Conservation (phyloP, 2,797 vertebrate genomes). For the Tragopan temminckii region DNA sequence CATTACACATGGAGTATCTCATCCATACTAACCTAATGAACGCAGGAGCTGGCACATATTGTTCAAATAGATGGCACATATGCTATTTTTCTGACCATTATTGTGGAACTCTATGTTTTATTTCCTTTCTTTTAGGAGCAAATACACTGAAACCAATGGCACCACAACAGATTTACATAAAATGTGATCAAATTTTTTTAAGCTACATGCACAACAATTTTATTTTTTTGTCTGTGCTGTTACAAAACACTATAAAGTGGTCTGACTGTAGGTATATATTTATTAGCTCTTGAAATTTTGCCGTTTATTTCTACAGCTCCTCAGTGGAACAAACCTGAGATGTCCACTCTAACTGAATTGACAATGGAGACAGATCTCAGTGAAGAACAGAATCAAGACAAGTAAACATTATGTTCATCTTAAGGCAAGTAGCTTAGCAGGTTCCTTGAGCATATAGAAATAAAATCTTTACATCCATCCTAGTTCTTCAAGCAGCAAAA, state of each 20-base stretch:
- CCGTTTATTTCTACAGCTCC: slow-evolving; percentile 59
- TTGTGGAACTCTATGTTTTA: background rate
- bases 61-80: background rate
- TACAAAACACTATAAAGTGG: background rate
- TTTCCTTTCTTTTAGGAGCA: background rate
- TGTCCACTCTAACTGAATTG: slow-evolving; percentile 17
- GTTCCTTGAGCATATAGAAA: background rate
- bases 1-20: background rate
- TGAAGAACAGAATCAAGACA: background rate
- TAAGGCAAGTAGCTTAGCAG: background rate
- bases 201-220: background rate
- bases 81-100: background rate
- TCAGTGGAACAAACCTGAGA: slow-evolving; percentile 62
- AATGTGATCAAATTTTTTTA: background rate
- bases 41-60: background rate
- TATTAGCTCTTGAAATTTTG: background rate
- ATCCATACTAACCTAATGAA: background rate
- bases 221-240: background rate
- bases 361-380: background rate
- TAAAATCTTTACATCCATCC: background rate
- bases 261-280: background rate
- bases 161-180: background rate
- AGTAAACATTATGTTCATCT: background rate
- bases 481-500: background rate
- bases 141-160: background rate